These are phyloP conservation scores for Noturus placidus DNA, from an alignment of 2,113 vertebrate genomes.

Conservation along the genomic window DNA sequence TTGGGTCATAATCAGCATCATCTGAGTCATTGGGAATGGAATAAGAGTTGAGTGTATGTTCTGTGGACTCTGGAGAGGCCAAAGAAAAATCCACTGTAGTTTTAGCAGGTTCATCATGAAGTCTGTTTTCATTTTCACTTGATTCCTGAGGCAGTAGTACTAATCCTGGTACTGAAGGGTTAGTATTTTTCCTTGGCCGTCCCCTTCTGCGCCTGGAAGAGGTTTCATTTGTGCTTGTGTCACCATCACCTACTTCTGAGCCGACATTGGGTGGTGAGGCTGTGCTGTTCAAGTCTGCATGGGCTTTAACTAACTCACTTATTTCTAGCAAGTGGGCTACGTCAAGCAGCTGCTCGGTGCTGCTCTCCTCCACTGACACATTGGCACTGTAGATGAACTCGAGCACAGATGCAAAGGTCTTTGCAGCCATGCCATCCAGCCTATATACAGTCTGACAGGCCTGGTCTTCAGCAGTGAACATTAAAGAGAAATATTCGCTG, in stretches of 20 bases:
- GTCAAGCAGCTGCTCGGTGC: slow-evolving; percentile 80
- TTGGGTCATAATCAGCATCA: slow-evolving; percentile 73
- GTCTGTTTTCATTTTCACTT: neutral
- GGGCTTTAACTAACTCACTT: slow-evolving; percentile 80
- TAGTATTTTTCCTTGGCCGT: slow-evolving; percentile 77
- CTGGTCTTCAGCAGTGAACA: slow-evolving; percentile 84
- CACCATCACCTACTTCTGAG: neutral
- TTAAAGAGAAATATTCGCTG: slow-evolving; percentile 91
- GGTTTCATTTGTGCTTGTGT: slow-evolving; percentile 32
- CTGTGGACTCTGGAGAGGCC: slow-evolving; percentile 54
- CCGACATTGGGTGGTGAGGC: neutral
- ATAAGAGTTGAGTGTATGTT: slow-evolving; percentile 52
- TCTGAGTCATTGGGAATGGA: slow-evolving; percentile 48
- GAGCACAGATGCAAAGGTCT: slow-evolving; percentile 79
- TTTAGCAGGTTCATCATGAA: neutral
- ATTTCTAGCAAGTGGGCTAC: slow-evolving; percentile 86
- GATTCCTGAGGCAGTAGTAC: neutral
- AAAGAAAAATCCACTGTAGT: neutral
- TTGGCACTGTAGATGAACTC: slow-evolving; percentile 93
- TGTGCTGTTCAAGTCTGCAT: slow-evolving; percentile 65
- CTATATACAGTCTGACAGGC: slow-evolving; percentile 75
- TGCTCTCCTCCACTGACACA: slow-evolving; percentile 78
- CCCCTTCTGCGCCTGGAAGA: slow-evolving; percentile 81
- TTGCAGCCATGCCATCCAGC: slow-evolving; percentile 83
- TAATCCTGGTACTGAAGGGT: neutral